These are phyloP conservation scores for Eupithecia dodoneata DNA, from an alignment of 2,888 invertebrate species.

Conservation along the genomic window DNA sequence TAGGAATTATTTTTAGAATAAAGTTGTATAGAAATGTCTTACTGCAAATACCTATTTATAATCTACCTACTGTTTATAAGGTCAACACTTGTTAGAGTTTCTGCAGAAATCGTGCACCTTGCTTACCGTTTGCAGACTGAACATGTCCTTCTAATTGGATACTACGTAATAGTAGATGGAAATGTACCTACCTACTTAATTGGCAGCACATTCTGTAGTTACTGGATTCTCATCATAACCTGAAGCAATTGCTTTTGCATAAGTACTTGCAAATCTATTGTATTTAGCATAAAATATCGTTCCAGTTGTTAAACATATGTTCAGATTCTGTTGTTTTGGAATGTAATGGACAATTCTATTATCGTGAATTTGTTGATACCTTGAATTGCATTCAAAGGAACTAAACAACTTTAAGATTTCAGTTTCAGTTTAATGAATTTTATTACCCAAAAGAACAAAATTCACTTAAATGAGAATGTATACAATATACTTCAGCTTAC, in stretches of 20 bases:
- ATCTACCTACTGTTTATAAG: neutral
- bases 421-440: too few relatives aligned
- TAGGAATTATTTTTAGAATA: too few relatives aligned
- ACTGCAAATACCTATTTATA: neutral
- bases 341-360: neutral
- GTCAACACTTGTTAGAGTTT: slow-evolving; percentile 26
- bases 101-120: slow-evolving; percentile 36
- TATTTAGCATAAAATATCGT: neutral
- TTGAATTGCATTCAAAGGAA: neutral
- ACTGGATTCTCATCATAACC: neutral
- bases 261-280: neutral
- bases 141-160: slow-evolving; percentile 56
- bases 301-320: neutral
- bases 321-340: neutral
- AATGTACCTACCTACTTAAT: slow-evolving; percentile 48
- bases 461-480: too few relatives aligned
- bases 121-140: slow-evolving; percentile 40
- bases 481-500: too few relatives aligned
- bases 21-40: neutral
- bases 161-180: slow-evolving; percentile 38
- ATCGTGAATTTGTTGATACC: neutral
- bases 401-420: neutral
- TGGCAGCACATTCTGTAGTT: slow-evolving; percentile 52
- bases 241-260: neutral
- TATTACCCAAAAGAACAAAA: too few relatives aligned